Base-by-base conservation (phyloP, 1,140 invertebrate genomes). In the Chironomus tepperi region DNA sequence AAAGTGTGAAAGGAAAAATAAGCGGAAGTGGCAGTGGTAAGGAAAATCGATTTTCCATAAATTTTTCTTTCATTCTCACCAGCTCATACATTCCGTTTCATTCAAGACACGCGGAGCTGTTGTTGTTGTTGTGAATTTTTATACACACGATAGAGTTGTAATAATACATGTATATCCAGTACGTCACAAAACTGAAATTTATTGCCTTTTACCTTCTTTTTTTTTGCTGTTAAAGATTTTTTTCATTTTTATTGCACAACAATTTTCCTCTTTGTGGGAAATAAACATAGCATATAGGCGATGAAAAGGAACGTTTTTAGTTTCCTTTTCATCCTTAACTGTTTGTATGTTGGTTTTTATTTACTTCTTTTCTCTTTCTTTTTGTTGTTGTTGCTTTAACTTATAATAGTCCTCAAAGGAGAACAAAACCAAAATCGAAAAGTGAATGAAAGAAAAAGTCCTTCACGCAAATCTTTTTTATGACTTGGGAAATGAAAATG, bases 191-290 rank as follows among this genome's bases (percentile, higher is more conserved):
- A 57, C 12, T 57, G 47, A 57, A 57, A 57, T 57, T 57, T 57
- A 57, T 57, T 57, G 47, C 47, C n/a, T 57, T 57, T 57, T 57
- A 57, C 47, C 47, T 57, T 57, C 47, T 57, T 57, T n/a, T 34
- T 34, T 34, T 34, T 34, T 34, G 24, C 24, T 34, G 24, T 34
- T 34, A 34, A 34, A 34, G 24, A 34, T 34, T 34, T 34, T 34
- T 34, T n/a, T n/a, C n/a, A 57, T 57, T 57, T 57, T 57, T 57
- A 57, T 57, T 57, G 47, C 47, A 57, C 47, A 57, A 57, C 47
- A 57, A 57, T 57, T 57, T 34, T 34, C 24, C 24, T 34, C 24
- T 34, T 34, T 34, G 24, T 34, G 24, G 24, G 2, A 34, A 34
- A 34, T 34, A 34, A 34, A 34, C 24, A 34, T 5, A 34, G 5